Percentiles rank a stretch among this genome's conserved stretches.
Evolutionary conservation across 2,113 vertebrate species (phyloP).

Genomic region (Corynorhinus townsendii): DNA sequence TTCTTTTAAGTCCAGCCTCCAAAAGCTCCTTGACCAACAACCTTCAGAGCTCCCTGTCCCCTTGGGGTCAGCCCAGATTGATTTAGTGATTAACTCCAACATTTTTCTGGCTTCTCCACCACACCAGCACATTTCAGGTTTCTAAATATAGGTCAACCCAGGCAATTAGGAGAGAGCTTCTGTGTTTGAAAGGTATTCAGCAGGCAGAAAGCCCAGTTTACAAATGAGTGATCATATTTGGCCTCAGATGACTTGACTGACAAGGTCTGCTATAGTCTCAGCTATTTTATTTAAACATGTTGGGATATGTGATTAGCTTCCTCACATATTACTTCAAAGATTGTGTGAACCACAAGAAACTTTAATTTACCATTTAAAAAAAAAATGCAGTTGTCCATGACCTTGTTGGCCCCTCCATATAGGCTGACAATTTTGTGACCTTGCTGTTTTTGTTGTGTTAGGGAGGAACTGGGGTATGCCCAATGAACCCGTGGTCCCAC

Average conservation of each 20-base stretch:
- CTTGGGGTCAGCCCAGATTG: conserved; percentile 48
- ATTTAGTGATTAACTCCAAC: conserved; percentile 60
- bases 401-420: conserved; percentile 76
- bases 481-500: background rate
- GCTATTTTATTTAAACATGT: conserved; percentile 82
- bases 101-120: conserved; percentile 56
- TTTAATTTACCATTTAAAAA: conserved; percentile 80
- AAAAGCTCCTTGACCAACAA: conserved; percentile 37
- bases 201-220: conserved; percentile 83
- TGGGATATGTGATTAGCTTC: conserved; percentile 72
- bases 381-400: conserved; percentile 77
- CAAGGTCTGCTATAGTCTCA: conserved; percentile 73
- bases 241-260: conserved; percentile 84
- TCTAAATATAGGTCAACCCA: conserved; percentile 82
- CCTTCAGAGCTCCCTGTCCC: conserved; percentile 32
- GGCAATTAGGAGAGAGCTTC: conserved; percentile 80
- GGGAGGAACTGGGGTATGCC: background rate
- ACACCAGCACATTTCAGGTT: conserved; percentile 61
- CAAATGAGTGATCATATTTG: conserved; percentile 85
- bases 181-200: conserved; percentile 79
- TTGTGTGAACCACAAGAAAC: conserved; percentile 80
- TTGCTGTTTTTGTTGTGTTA: background rate
- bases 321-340: conserved; percentile 78
- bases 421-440: conserved; percentile 46
- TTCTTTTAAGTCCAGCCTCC: conserved; percentile 55